Evolutionary conservation across 2,113 vertebrate species (phyloP), one percentile per base, ranked within the genome.

Genomic region (Pterocles gutturalis): DNA sequence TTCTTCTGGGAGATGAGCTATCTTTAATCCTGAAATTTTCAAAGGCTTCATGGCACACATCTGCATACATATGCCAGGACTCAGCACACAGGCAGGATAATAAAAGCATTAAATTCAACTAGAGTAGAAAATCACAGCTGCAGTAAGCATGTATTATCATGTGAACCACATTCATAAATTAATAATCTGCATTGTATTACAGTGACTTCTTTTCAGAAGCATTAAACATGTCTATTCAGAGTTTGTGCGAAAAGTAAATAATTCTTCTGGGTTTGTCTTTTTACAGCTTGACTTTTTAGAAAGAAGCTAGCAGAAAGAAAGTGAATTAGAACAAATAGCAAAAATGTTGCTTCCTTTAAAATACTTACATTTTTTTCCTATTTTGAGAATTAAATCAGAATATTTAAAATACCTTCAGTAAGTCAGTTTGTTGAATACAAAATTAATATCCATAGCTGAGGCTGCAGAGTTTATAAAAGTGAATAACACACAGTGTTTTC

Each of bases 81-180:
- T 86, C 18, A 22, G 79, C 7, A 3, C 65, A 66, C 0, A 83
- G 69, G 24, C 84, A 93, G 71, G 69, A 75, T 89, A 96, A 92
- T 88, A 88, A 83, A 94, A 83, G 53, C 67, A 86, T 89, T 84
- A 78, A 87, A 96, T 89, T 93, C 48, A 51, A 90, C 73, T 11
- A 79, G 34, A 93, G 79, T 46, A 94, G 87, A 93, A 96, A 89
- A 90, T 96, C 92, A 82, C 85, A 96, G 92, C 82, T 92, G 93
- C 16, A 4, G 57, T 82, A 77, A 88, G 86, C 38, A 71, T 72
- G 83, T 45, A 95, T 95, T 94, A 91, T 89, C 85, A 89, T 62
- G 34, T 89, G 69, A 46, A 88, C 51, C 85, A 75, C 70, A 33
- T 89, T 95, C 95, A 94, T 94, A 92, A 95, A 94, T 93, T 95